phyloP scores from a whole-genome alignment of 2,113 vertebrate species.

The Monopterus albus region DNA sequence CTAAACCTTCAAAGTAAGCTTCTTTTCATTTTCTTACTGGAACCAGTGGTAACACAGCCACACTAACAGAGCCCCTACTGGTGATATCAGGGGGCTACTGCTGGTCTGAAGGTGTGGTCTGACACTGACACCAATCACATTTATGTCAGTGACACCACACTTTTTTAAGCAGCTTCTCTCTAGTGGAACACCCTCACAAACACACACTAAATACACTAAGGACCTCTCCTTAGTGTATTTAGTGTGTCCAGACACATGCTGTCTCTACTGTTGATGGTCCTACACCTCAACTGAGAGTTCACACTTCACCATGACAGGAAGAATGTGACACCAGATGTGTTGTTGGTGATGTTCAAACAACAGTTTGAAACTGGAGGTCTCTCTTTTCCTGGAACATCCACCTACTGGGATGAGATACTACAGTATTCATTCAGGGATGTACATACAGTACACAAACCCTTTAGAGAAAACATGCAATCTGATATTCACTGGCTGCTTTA shows the following conservation, averaged over 20 bases:
- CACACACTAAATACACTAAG: not conserved
- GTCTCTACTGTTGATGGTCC: slow-evolving; percentile 3
- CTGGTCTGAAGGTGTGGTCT: slow-evolving; percentile 12
- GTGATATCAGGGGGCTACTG: slow-evolving; percentile 18
- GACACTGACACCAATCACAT: slow-evolving; percentile 30
- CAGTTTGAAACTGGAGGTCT: not conserved
- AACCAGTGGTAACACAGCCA: not conserved
- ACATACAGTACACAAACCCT: slow-evolving; percentile 11
- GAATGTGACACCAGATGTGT: slow-evolving; percentile 24
- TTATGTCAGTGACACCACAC: slow-evolving; percentile 24
- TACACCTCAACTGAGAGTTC: slow-evolving; percentile 30
- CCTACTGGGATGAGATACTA: not conserved
- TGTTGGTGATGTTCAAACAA: slow-evolving; percentile 5
- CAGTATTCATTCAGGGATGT: slow-evolving; percentile 5
- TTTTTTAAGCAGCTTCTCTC: slow-evolving; percentile 1
- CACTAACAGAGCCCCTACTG: not conserved
- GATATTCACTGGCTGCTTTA: slow-evolving; percentile 6
- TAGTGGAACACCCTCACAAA: slow-evolving; percentile 5
- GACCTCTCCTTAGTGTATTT: no score
- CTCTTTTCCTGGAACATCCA: slow-evolving; percentile 27
- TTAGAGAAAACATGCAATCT: slow-evolving; percentile 17
- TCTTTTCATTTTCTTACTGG: no score
- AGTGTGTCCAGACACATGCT: not conserved
- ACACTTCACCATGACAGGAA: slow-evolving; percentile 10
- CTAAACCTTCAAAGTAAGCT: no score